phyloP scores from a whole-genome alignment of 2,797 vertebrate species.

The Clarias fuscus region DNA sequence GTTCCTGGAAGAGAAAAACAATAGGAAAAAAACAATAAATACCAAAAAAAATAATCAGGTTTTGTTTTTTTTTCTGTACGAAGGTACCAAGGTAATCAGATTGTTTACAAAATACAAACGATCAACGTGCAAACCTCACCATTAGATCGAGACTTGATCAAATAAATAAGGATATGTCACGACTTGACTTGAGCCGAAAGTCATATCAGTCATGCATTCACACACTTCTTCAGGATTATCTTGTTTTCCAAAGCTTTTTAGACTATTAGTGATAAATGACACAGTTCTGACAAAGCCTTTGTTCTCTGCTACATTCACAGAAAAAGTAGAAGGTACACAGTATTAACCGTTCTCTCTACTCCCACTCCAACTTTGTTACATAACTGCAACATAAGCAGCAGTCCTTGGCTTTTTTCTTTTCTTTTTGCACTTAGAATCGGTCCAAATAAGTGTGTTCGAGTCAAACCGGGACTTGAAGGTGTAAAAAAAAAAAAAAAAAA shows the following conservation, averaged over 20 bases:
- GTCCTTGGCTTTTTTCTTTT: not conserved
- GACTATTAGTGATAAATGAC: not conserved
- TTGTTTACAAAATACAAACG: not conserved
- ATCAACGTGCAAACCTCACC: not conserved
- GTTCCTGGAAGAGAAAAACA: conserved; percentile 67
- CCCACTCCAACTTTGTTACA: not conserved
- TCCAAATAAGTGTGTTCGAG: no score
- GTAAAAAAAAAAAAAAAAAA: no score
- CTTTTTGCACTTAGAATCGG: no score
- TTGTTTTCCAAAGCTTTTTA: not conserved
- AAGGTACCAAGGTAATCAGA: not conserved
- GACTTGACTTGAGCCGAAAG: not conserved
- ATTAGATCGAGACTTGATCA: not conserved
- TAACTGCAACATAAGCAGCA: not conserved
- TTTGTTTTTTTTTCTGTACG: not conserved
- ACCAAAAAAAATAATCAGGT: conserved; percentile 5
- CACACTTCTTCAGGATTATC: not conserved
- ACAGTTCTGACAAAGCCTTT: not conserved
- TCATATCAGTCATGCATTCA: conserved; percentile 1
- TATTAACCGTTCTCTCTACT: conserved; percentile 21
- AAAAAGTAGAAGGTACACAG: conserved; percentile 54
- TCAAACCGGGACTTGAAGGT: no score
- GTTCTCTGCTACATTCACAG: conserved; percentile 37
- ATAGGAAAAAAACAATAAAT: not conserved
- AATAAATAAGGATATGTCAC: conserved; percentile 5